These are phyloP conservation scores for Blastomussa wellsi DNA, from an alignment of 92 coral and sea anemone genomes.

Conservation along the genomic window DNA sequence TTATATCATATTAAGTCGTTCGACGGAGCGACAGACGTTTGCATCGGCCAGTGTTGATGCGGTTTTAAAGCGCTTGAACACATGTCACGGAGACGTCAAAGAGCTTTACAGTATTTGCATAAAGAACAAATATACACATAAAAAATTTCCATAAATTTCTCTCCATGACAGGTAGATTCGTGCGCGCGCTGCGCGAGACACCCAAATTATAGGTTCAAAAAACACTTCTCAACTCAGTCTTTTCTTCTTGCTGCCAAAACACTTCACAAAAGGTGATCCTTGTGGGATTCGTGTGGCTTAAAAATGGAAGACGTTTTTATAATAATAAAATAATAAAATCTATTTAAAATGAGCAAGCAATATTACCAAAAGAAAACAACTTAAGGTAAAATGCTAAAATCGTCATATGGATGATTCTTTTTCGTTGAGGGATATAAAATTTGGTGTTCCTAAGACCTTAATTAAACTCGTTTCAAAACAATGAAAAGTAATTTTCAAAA, in stretches of 20 bases:
- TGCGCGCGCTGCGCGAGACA: background rate
- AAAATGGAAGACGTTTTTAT: background rate
- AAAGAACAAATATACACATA: constrained; percentile 8
- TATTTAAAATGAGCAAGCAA: too few relatives aligned
- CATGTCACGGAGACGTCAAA: constrained; percentile 41
- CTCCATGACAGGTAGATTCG: background rate
- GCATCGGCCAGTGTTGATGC: background rate
- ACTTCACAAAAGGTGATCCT: background rate
- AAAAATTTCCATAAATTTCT: constrained; percentile 25
- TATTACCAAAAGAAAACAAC: too few relatives aligned
- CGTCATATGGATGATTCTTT: too few relatives aligned
- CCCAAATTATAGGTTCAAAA: background rate
- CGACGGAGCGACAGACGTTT: constrained; percentile 3
- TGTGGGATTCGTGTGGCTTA: background rate
- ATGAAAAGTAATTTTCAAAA: too few relatives aligned
- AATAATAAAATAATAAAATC: too few relatives aligned
- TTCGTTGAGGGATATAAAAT: background rate
- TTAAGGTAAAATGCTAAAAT: too few relatives aligned
- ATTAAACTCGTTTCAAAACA: too few relatives aligned
- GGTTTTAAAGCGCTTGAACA: constrained; percentile 11
- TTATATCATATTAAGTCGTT: constrained; percentile 14
- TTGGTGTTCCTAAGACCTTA: too few relatives aligned
- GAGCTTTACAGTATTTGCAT: constrained; percentile 34
- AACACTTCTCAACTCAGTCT: background rate
- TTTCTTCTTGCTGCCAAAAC: background rate